These are phyloP conservation scores for Holacanthella duospinosa DNA, from an alignment of 2,888 invertebrate species.

Conservation along the genomic window DNA sequence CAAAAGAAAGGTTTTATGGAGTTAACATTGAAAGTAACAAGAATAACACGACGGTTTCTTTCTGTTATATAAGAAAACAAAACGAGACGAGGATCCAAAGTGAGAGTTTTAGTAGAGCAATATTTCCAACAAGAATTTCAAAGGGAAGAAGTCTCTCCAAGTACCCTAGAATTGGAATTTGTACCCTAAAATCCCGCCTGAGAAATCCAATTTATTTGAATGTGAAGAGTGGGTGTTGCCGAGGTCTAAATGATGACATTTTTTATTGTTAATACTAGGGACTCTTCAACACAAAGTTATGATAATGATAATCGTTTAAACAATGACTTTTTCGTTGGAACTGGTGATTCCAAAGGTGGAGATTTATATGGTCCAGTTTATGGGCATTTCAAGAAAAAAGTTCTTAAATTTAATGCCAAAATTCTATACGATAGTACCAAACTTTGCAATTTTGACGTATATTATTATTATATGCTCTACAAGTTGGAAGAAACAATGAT, in stretches of 20 bases:
- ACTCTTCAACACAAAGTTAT: background rate
- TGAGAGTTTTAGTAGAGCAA: background rate
- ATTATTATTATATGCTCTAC: too few species aligned
- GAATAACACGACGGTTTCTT: background rate
- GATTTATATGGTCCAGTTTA: too few species aligned
- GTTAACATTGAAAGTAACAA: background rate
- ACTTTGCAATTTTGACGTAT: too few species aligned
- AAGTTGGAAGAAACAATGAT: too few species aligned
- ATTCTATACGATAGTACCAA: too few species aligned
- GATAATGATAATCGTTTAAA: too few species aligned
- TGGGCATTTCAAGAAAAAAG: too few species aligned
- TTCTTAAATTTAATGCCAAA: too few species aligned
- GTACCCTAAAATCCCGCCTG: background rate
- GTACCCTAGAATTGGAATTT: background rate
- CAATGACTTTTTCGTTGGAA: too few species aligned
- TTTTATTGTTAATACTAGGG: background rate
- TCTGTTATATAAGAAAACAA: background rate
- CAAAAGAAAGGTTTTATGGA: background rate
- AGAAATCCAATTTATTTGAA: background rate
- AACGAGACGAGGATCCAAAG: background rate
- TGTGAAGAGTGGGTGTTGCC: background rate
- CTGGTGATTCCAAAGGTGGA: too few species aligned
- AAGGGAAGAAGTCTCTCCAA: background rate
- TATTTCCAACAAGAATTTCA: background rate
- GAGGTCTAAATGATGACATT: background rate